phyloP scores from a whole-genome alignment of 2,888 invertebrate genomes.

The Lobophora halterata region DNA sequence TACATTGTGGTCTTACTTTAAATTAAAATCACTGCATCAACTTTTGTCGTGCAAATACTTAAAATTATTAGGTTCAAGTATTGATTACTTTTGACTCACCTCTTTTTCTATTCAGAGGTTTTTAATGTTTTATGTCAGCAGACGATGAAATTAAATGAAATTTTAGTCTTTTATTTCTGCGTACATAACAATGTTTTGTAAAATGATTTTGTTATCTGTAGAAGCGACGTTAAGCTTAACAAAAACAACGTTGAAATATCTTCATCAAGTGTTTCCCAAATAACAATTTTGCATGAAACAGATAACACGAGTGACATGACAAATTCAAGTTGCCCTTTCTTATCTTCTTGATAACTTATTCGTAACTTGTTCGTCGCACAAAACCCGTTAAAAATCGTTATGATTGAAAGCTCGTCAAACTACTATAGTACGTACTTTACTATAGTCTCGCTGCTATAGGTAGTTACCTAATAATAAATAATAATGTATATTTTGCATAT shows the following conservation, averaged over 20 bases:
- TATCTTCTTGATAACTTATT: neutral
- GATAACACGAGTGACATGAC: neutral
- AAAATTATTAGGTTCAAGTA: too few relatives aligned
- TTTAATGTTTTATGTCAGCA: neutral
- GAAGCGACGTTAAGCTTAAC: too few relatives aligned
- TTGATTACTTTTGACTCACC: too few relatives aligned
- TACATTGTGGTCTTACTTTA: too few relatives aligned
- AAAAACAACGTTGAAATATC: too few relatives aligned
- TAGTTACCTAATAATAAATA: too few relatives aligned
- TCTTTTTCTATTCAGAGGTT: too few relatives aligned
- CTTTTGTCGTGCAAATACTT: too few relatives aligned
- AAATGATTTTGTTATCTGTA: too few relatives aligned
- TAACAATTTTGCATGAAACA: neutral
- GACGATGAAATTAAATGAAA: too few relatives aligned
- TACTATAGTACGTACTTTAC: neutral
- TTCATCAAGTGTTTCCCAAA: neutral
- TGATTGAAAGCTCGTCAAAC: constrained; percentile 1
- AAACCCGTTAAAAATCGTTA: constrained; percentile 1
- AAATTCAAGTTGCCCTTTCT: neutral
- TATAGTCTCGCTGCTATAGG: neutral
- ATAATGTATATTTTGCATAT: too few relatives aligned
- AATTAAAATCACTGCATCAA: too few relatives aligned
- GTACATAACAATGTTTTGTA: neutral
- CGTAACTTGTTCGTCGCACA: neutral
- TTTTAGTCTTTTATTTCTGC: neutral